Base-by-base conservation (phyloP, 2,113 vertebrate species). In the Micronycteris hirsuta region DNA sequence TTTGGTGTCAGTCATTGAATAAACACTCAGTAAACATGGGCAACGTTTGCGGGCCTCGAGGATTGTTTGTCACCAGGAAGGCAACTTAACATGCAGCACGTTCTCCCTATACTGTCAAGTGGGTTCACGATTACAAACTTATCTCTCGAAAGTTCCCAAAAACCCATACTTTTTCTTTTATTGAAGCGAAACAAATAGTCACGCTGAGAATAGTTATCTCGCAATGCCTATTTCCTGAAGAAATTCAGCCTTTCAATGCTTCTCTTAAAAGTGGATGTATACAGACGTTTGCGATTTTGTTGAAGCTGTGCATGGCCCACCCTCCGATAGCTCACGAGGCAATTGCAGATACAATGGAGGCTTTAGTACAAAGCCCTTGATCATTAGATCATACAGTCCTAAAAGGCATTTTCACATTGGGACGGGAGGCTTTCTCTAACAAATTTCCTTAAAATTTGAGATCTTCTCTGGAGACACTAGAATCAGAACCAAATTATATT, bases 401-500 rank as follows among this genome's bases (percentile, higher is more conserved):
- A 95, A 97, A 97, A 88, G 84, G 47, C 87, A 43, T 4, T 88
- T 96, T 96, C 88, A 93, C 52, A 0, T 19, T 17, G 26, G 76
- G 19, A 12, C 89, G 63, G 78, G 52, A 76, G 81, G 31, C 54
- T 97, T 93, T 97, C 63, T 95, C 91, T 93, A 96, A 93, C 52
- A 93, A 87, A 73, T 96, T 97, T 95, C 45, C 47, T 96, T 74
- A 86, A 78, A 88, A 33, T 70, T 94, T 97, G 97, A 93, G 38
- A 91, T 86, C 49, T 95, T 96, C 89, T 63, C 6, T 96, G 52
- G 89, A 96, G 76, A 87, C 19, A 45, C 22, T 76, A 78, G 85
- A 97, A 98, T 97, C 58, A 89, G 85, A 97, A 73, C 19, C 26
- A 41, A 78, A 61, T 86, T 19, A 14, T n/a, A 49, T 91, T 94